Percentiles rank a stretch among this genome's conserved stretches.
Conservation (phyloP, 2,888 invertebrate genomes). For the Eristalis tenax region DNA sequence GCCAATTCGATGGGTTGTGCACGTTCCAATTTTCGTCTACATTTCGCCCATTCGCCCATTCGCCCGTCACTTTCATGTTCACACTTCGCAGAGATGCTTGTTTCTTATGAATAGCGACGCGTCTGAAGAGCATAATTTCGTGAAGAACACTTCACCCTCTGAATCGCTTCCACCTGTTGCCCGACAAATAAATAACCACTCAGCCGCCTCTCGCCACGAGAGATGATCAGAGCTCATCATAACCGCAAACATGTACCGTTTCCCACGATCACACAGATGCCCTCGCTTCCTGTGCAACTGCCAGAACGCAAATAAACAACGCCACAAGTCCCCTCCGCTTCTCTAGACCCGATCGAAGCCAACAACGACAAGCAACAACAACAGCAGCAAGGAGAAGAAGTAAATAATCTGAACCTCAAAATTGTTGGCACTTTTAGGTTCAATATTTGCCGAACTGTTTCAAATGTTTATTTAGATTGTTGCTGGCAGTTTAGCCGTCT, state of each 20-base stretch:
- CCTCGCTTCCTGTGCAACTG: neutral
- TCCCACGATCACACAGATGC: neutral
- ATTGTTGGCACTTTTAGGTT: constrained; percentile 44
- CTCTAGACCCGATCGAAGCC: neutral
- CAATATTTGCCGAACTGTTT: constrained; percentile 46
- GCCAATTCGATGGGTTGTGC: neutral
- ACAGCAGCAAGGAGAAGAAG: neutral
- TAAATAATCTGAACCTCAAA: constrained; percentile 25
- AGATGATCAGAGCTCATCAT: neutral
- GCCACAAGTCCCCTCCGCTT: too few relatives aligned
- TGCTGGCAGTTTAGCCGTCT: constrained; percentile 12
- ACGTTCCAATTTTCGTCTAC: neutral
- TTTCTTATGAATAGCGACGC: neutral
- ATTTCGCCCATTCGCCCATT: neutral
- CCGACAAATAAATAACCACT: neutral
- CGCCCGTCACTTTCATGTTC: neutral
- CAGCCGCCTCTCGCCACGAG: neutral
- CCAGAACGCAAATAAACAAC: neutral
- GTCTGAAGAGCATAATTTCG: neutral
- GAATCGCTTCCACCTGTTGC: neutral
- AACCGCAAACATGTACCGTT: neutral
- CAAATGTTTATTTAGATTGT: constrained; percentile 47
- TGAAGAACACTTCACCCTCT: neutral
- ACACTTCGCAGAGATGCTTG: neutral
- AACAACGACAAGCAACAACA: neutral